Conservation (phyloP, 2,113 vertebrate species). For the Chitala chitala region DNA sequence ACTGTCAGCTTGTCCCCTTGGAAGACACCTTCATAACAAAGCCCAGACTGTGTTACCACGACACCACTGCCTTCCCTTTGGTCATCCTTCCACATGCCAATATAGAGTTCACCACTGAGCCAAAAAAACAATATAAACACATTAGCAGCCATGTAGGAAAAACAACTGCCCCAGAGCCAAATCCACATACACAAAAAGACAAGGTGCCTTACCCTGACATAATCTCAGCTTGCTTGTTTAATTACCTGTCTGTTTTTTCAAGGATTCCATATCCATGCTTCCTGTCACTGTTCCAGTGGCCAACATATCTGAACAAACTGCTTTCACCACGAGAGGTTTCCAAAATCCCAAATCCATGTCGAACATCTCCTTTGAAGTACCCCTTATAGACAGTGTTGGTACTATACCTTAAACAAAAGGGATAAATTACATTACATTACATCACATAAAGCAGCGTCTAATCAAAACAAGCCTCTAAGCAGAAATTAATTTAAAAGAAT, state of each 20-base stretch:
- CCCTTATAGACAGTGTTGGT: conserved; percentile 10
- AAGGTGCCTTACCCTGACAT: not conserved
- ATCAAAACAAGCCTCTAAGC: no score
- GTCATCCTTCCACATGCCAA: conserved; percentile 16
- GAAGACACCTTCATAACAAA: conserved; percentile 13
- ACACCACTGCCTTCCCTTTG: conserved; percentile 9
- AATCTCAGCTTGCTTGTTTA: not conserved
- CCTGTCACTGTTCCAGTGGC: conserved; percentile 7
- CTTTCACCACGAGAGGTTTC: conserved; percentile 1
- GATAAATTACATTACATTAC: no score
- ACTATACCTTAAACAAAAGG: conserved; percentile 6
- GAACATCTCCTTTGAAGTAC: conserved; percentile 10
- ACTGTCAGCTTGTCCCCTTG: not conserved
- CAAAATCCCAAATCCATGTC: conserved; percentile 9
- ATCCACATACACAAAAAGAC: not conserved
- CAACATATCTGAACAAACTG: not conserved
- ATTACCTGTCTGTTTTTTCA: conserved; percentile 1
- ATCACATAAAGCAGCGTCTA: no score
- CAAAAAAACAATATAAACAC: not conserved
- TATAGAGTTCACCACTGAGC: not conserved
- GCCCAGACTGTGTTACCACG: conserved; percentile 5
- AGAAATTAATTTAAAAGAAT: no score
- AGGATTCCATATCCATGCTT: conserved; percentile 3
- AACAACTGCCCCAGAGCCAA: not conserved
- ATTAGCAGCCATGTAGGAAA: not conserved